Percentiles rank a stretch among this genome's conserved stretches.
These are phyloP conservation scores for Caenorhabditis plicata DNA, from an alignment of 2,888 invertebrate genomes.

Conservation along the genomic window DNA sequence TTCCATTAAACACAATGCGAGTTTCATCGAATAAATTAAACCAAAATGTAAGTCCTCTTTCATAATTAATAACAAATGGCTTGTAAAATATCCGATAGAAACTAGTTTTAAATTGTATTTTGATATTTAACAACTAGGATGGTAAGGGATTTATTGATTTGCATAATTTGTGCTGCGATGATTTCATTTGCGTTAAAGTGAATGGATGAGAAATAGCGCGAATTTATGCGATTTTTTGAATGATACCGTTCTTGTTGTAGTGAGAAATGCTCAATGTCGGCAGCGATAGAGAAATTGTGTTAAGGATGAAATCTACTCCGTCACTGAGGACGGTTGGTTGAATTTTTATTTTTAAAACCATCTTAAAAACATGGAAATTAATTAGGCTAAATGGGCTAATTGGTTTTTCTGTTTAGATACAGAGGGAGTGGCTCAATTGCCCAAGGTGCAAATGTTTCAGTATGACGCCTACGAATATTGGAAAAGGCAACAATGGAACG, in stretches of 20 bases:
- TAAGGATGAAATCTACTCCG: conserved; percentile 8
- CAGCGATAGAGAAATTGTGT: background rate
- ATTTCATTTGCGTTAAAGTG: conserved; percentile 2
- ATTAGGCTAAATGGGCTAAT: too few relatives aligned
- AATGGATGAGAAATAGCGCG: conserved; percentile 7
- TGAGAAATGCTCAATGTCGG: conserved; percentile 15
- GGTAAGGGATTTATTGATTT: background rate
- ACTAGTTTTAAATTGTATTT: too few relatives aligned
- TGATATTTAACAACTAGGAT: background rate
- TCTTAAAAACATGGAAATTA: conserved; percentile 2
- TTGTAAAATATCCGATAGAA: too few relatives aligned
- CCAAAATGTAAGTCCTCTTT: too few relatives aligned
- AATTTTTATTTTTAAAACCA: background rate
- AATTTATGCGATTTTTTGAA: conserved; percentile 13
- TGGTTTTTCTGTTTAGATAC: conserved; percentile 20
- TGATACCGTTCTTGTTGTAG: conserved; percentile 35
- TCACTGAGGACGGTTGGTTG: conserved; percentile 28
- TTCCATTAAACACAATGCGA: too few relatives aligned
- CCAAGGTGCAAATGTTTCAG: conserved; percentile 13
- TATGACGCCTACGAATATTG: conserved; percentile 7
- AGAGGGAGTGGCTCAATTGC: conserved; percentile 16
- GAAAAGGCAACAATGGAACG: conserved; percentile 1
- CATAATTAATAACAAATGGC: too few relatives aligned
- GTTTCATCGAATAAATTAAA: too few relatives aligned
- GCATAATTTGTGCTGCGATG: conserved; percentile 8